These are phyloP conservation scores for Tyto alba DNA, from an alignment of 2,113 vertebrate genomes.

Conservation along the genomic window DNA sequence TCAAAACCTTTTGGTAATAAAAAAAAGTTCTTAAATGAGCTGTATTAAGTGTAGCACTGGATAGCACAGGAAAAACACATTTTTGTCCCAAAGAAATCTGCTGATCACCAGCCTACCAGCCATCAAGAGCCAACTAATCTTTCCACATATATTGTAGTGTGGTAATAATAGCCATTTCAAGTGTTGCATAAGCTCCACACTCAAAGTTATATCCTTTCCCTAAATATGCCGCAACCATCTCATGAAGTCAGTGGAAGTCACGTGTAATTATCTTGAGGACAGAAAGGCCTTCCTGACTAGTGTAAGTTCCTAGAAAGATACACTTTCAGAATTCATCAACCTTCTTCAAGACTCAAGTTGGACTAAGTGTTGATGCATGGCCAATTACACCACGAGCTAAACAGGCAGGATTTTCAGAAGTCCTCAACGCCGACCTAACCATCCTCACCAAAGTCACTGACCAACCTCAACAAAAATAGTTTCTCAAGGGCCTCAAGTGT, in stretches of 20 bases:
- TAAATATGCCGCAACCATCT: fast-evolving
- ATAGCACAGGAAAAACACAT: not conserved
- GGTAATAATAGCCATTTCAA: not conserved
- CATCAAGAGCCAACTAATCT: not conserved
- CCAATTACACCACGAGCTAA: not conserved
- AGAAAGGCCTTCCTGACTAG: not conserved
- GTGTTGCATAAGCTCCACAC: not conserved
- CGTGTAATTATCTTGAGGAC: not conserved
- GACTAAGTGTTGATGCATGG: fast-evolving
- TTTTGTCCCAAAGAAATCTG: not conserved
- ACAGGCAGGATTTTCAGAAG: not conserved
- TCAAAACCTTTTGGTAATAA: not conserved
- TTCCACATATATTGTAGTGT: fast-evolving
- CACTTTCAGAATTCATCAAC: not conserved
- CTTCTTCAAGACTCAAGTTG: not conserved
- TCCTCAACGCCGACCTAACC: not conserved
- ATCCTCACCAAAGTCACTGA: not conserved
- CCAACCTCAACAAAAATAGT: not conserved
- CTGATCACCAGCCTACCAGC: not conserved
- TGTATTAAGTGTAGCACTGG: not conserved
- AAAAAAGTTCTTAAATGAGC: not conserved
- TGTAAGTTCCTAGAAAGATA: not conserved
- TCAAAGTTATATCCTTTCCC: not conserved
- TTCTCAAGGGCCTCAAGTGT: not conserved
- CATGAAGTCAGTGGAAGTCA: not conserved